Evolutionary conservation across 2,888 invertebrate species (phyloP).

Genomic region (Epistrophe grossulariae): DNA sequence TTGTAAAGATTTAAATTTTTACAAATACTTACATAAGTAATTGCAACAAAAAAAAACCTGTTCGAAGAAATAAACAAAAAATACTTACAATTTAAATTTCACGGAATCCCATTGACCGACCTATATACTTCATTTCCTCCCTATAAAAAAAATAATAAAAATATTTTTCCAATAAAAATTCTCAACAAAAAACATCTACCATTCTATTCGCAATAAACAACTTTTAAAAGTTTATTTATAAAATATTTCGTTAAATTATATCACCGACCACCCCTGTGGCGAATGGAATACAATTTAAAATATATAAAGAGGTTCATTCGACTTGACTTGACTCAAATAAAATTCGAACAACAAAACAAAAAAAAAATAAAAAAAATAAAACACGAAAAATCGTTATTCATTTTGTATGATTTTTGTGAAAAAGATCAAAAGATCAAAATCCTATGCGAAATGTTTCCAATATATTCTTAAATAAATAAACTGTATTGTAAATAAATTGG

Average conservation of each 20-base stretch:
- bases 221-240: conserved; percentile 65
- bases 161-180: conserved; percentile 35
- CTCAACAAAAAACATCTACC: conserved; percentile 55
- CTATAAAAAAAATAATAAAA: neutral
- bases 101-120: conserved; percentile 25
- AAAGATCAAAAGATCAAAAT: conserved; percentile 73
- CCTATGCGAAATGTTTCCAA: conserved; percentile 74
- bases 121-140: conserved; percentile 6
- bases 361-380: neutral
- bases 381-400: conserved; percentile 19
- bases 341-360: neutral
- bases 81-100: neutral
- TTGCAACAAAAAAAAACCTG: neutral
- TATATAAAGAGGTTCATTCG: conserved; percentile 63
- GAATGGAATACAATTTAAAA: conserved; percentile 64
- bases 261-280: conserved; percentile 49
- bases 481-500: conserved; percentile 78
- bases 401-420: conserved; percentile 33
- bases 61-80: neutral
- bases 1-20: too few relatives aligned
- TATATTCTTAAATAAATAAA: conserved; percentile 80
- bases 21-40: neutral
- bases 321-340: neutral
- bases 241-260: conserved; percentile 68
- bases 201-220: conserved; percentile 77